Evolutionary conservation across 2,113 vertebrate genomes (phyloP), one percentile per base, ranked within the genome.

Genomic region (Cyanoramphus novaezelandiae): DNA sequence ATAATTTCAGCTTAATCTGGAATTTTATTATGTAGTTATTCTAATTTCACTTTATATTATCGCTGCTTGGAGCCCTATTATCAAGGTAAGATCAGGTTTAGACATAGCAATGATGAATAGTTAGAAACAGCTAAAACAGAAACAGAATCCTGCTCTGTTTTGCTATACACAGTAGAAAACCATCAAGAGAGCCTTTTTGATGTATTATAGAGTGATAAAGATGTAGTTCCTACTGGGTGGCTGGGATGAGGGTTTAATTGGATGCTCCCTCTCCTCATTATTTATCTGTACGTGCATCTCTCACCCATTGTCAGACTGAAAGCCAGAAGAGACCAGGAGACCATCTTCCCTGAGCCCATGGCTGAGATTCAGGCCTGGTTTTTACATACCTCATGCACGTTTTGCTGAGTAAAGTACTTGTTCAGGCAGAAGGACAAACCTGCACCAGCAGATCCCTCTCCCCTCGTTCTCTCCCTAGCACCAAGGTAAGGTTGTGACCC

Each of bases 21-120:
- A 93, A 91, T 71, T 94, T 90, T 88, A 93, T 95, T 88, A 67
- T 63, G 59, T 70, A 83, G 89, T 92, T 97, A 77, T 92, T 97
- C 91, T 94, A 94, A 96, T 93, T 88, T 96, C 71, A 84, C 69
- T 91, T 86, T 79, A 88, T 94, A 91, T 95, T 95, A 94, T 86
- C 72, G 55, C 86, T 92, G 82, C 85, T 92, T 78, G 70, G 82
- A 95, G 91, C 33, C 85, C 74, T 49, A 53, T 93, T 94, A 92
- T 85, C 74, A 75, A 91, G 92, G 87, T 52, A 80, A 88, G 84
- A 88, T 88, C 49, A 15, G 59, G 82, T 80, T 94, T 81, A 83
- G 93, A 77, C 77, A 88, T 1, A 93, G 79, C 46, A 59, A 9
- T 90, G 90, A 94, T 80, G 75, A 62, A 94, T 77, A 71, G 33